Evolutionary conservation across 2,888 invertebrate genomes (phyloP).

Genomic region (Drosophila pullipes): DNA sequence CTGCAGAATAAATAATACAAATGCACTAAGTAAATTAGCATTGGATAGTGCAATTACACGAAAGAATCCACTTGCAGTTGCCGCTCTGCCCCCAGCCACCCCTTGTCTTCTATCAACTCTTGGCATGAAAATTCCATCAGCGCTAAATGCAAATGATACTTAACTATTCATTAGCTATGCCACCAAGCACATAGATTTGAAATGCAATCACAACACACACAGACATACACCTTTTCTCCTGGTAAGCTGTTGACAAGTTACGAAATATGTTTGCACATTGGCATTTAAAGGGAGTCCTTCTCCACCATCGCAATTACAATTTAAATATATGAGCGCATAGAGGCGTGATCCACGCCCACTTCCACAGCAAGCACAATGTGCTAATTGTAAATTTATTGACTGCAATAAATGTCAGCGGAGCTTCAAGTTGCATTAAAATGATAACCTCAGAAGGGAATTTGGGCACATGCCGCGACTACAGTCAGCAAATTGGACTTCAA

Average conservation of each 20-base stretch:
- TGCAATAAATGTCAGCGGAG: slow-evolving; percentile 71
- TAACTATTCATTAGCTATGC: slow-evolving; percentile 63
- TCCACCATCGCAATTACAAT: slow-evolving; percentile 42
- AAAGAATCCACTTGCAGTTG: slow-evolving; percentile 21
- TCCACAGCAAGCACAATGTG: slow-evolving; percentile 16
- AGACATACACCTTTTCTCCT: slow-evolving; percentile 32
- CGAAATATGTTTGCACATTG: slow-evolving; percentile 46
- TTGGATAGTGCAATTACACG: slow-evolving; percentile 42
- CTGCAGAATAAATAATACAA: slow-evolving; percentile 28
- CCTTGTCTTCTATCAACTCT: slow-evolving; percentile 4
- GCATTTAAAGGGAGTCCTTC: slow-evolving; percentile 45
- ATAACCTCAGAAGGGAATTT: slow-evolving; percentile 36
- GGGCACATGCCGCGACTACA: slow-evolving; percentile 1
- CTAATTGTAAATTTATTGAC: slow-evolving; percentile 74
- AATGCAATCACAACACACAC: slow-evolving; percentile 26
- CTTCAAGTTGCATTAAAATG: slow-evolving; percentile 53
- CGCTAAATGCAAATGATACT: slow-evolving; percentile 53
- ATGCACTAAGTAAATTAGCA: slow-evolving; percentile 24
- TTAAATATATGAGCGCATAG: slow-evolving; percentile 28
- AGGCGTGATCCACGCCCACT: slow-evolving; percentile 20
- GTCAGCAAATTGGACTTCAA: neutral
- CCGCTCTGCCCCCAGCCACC: neutral
- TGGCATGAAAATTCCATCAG: slow-evolving; percentile 63
- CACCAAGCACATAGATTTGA: slow-evolving; percentile 40
- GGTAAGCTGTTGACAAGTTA: slow-evolving; percentile 46